Conservation (phyloP, 2,888 invertebrate species). For the Hydrotaea cyrtoneurina region DNA sequence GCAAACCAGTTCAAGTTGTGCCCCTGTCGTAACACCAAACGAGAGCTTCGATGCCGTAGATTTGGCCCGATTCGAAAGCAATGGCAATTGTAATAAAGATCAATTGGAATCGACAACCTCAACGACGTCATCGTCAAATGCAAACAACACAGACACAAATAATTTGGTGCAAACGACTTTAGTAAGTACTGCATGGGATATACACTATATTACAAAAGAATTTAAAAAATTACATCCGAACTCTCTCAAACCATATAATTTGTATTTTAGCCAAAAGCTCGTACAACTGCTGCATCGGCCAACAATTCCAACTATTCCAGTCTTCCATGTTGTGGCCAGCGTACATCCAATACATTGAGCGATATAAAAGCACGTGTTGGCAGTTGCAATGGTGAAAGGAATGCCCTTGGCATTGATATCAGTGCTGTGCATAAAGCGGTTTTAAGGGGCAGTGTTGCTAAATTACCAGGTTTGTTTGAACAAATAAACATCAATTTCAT, state of each 20-base stretch:
- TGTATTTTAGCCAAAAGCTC: constrained; percentile 78
- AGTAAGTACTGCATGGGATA: constrained; percentile 64
- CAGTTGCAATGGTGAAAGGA: constrained; percentile 79
- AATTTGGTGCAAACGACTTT: constrained; percentile 71
- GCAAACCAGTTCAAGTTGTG: constrained; percentile 71
- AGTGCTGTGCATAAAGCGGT: constrained; percentile 81
- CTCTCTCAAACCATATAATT: constrained; percentile 5
- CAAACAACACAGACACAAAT: constrained; percentile 53
- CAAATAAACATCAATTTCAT: not conserved
- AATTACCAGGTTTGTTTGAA: constrained; percentile 75
- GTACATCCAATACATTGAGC: constrained; percentile 65
- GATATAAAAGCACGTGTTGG: constrained; percentile 70
- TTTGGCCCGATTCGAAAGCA: constrained; percentile 56
- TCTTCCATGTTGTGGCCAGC: constrained; percentile 79
- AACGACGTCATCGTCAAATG: constrained; percentile 54
- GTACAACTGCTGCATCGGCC: constrained; percentile 73
- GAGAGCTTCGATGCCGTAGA: constrained; percentile 76
- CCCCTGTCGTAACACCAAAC: constrained; percentile 65
- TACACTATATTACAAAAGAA: not conserved
- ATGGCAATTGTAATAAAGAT: constrained; percentile 61
- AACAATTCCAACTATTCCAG: constrained; percentile 80
- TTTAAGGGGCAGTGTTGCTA: constrained; percentile 79
- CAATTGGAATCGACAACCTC: constrained; percentile 39
- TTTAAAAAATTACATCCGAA: too few species aligned
- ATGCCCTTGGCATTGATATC: constrained; percentile 80